Evolutionary conservation across 2,113 vertebrate species (phyloP).

Genomic region (Ochotona curzoniae): DNA sequence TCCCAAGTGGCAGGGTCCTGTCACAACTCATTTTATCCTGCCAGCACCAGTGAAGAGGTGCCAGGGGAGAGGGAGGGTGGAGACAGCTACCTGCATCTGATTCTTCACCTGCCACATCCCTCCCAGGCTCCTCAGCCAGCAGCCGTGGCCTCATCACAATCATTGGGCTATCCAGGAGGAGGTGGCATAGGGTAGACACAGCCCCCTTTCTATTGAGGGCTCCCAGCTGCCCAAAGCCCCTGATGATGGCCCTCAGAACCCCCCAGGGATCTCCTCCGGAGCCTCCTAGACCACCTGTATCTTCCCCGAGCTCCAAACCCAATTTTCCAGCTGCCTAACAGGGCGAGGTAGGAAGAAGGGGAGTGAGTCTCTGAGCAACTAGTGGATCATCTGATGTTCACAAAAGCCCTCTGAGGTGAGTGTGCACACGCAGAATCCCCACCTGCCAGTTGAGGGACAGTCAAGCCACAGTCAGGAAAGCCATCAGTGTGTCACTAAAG

Average conservation of each 20-base stretch:
- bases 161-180: conserved; percentile 70
- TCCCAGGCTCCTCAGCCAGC: conserved; percentile 85
- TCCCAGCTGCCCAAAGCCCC: neutral
- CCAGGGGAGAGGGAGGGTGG: conserved; percentile 83
- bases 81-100: conserved; percentile 89
- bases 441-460: neutral
- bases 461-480: neutral
- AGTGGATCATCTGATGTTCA: neutral
- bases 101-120: conserved; percentile 93
- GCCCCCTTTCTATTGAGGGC: neutral
- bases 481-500: neutral
- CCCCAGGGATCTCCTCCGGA: neutral
- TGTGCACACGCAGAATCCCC: neutral
- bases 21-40: conserved; percentile 88
- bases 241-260: neutral
- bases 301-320: too few species aligned
- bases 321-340: too few species aligned
- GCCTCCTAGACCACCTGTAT: neutral
- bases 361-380: neutral
- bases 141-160: conserved; percentile 87
- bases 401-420: neutral
- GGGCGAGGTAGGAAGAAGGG: neutral
- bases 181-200: neutral
- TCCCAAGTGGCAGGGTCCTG: conserved; percentile 83
- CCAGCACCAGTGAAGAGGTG: conserved; percentile 84